Base-by-base conservation (phyloP, 1,140 invertebrate genomes). In the Limonius californicus region DNA sequence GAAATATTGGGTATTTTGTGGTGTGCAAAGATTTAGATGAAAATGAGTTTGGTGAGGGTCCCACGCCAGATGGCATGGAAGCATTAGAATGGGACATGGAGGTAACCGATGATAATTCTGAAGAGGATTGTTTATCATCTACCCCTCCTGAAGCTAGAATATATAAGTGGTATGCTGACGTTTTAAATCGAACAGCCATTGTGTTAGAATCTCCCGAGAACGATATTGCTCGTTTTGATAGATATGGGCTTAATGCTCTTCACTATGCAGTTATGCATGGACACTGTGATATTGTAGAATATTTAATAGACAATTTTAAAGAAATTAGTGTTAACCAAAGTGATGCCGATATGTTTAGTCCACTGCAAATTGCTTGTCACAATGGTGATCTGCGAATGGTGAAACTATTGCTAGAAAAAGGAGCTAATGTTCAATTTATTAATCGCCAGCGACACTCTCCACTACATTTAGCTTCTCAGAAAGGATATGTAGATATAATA, bases 381-480 rank as follows among this genome's bases (percentile, higher is more conserved):
- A 78, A 77, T 58, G 82, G 81, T 0, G 77, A 82, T 68, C 59
- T 75, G 20, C 78, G 83, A 53, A 80, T 82, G 62, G 74, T 83
- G 0, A 68, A 72, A n/a, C 73, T 92, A 65, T 83, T 97, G 15
- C 78, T 98, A 42, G 91, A 95, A 69, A 89, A 95, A 77, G 89
- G 90, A 62, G 93, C 94, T 8, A 87, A 88, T 58, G 84, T 94
- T 27, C 88, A 87, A 64, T 84, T 89, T 12, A 84, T 86, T 9
- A 94, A 92, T 30, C 91, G 90, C 77, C 93, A 92, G 76, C 92
- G 94, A 59, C 94, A 95, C 73, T 94, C 93, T 21, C 91, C 95
- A 1, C 79, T 98, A 9, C 95, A 98, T 79, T 84, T 95, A 64
- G 94, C 94, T 16, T 87, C 92, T 2, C 94, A 95, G 72, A 68